Base-by-base conservation (phyloP, 2,797 vertebrate species). In the Loris lydekkerianus region DNA sequence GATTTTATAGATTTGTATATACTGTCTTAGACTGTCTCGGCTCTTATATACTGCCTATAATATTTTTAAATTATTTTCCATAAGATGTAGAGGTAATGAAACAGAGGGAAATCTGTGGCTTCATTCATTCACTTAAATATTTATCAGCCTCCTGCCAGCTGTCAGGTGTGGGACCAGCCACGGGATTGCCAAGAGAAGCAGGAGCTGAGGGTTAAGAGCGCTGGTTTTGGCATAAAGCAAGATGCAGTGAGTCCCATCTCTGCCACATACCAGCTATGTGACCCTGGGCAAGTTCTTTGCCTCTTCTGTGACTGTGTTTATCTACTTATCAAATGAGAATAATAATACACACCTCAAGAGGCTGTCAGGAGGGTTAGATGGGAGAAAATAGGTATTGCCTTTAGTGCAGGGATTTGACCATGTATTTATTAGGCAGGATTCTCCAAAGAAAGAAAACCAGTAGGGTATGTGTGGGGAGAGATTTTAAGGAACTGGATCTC, bases 241-340 rank as follows among this genome's bases (percentile, higher is more conserved):
- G 15, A 10, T 29, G 27, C 56, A 37, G 53, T 34, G 46, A 49
- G 56, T 40, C 15, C 7, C 8, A 0, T 29, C 37, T 67, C 91
- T 89, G 69, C 40, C 4, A 8, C 25, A 29, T 25, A 37, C 49
- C 20, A 78, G 20, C 34, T 56, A 5, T 2, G 21, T 34, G 65
- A 77, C 27, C 60, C 37, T 27, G 21, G 60, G 15, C 40, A 63
- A 84, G 65, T 84, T 78, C 43, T n/a, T 63, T 40, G 29, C 10
- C 34, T 76, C 70, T 58, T 84, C 75, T 63, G 20, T 70, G 63
- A 93, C 85, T 82, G 15, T 9, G 69, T 84, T 93, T 61, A 69
- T 29, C 49, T 2, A 29, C 15, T 31, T 61, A 10, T 70, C 27
- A 56, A 80, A 63, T 73, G 46, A 61, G 7, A 80, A 60, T 53